These are phyloP conservation scores for Sebastes matsubarae DNA, from an alignment of 2,797 vertebrate genomes.

Conservation along the genomic window DNA sequence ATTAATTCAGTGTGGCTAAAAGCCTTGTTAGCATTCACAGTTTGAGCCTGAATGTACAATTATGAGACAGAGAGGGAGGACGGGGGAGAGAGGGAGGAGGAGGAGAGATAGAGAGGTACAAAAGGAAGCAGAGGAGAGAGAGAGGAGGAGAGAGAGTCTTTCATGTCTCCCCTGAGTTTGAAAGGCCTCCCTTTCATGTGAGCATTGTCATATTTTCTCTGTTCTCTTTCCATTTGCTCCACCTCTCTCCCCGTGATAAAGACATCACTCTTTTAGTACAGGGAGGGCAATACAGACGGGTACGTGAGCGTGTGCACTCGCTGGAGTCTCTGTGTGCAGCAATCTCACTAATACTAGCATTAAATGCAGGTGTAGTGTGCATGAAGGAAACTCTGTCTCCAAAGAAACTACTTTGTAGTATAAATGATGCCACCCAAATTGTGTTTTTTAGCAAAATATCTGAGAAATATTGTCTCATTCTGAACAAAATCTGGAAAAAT, in stretches of 20 bases:
- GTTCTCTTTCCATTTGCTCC: slow-evolving; percentile 72
- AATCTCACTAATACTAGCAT: slow-evolving; percentile 1
- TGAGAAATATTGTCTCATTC: not conserved
- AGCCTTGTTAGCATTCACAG: slow-evolving; percentile 80
- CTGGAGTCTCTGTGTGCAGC: slow-evolving; percentile 4
- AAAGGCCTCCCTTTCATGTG: slow-evolving; percentile 74
- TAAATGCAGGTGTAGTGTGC: not conserved
- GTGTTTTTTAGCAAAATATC: not conserved
- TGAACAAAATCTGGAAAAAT: not conserved
- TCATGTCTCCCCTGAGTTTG: slow-evolving; percentile 75
- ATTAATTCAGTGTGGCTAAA: slow-evolving; percentile 77
- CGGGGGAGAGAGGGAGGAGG: slow-evolving; percentile 18
- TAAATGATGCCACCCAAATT: not conserved
- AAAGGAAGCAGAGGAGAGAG: slow-evolving; percentile 43
- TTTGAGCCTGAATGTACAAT: slow-evolving; percentile 74
- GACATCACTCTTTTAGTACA: slow-evolving; percentile 66
- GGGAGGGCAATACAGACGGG: slow-evolving; percentile 12
- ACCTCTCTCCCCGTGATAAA: slow-evolving; percentile 61
- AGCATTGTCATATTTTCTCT: slow-evolving; percentile 74
- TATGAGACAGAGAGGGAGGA: slow-evolving; percentile 52
- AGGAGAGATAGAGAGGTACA: slow-evolving; percentile 42
- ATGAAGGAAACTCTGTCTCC: not conserved
- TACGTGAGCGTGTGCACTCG: not conserved
- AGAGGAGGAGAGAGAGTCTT: slow-evolving; percentile 47
- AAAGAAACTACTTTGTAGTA: not conserved